Base-by-base conservation (phyloP, 1,140 invertebrate species). In the Tyrophagus putrescentiae region DNA sequence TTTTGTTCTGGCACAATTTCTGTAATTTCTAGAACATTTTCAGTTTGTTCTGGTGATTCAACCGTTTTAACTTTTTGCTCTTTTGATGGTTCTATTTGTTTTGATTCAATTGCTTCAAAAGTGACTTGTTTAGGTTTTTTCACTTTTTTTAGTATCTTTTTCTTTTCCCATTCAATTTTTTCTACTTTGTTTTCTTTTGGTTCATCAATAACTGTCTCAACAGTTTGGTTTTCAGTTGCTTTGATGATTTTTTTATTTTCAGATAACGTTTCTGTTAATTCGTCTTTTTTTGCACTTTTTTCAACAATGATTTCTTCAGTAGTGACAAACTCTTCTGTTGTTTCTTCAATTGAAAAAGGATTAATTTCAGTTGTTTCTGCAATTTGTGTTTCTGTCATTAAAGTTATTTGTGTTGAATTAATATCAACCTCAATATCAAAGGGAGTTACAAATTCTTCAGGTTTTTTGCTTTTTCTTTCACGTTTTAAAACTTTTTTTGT, bases 401-500 rank as follows among this genome's bases (percentile, higher is more conserved):
- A n/a, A n/a, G n/a, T n/a, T n/a, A n/a, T n/a, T n/a, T n/a, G n/a
- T n/a, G n/a, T n/a, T n/a, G n/a, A n/a, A n/a, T n/a, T n/a, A n/a
- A n/a, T 29, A 29, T 28, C 29, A 18, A 48, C 13, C 21, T 31
- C 28, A 3, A 34, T 33, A 52, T 60, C 59, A 3, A 60, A 28
- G n/a, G 44, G 44, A 13, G 27, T 36, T 27, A 41, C 29, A 32
- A 21, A 41, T 62, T 61, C 58, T 11, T 25, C 11, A 9, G 57
- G 48, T 3, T 21, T 36, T 34, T 62, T 62, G 29, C 36, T 32
- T n/a, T 62, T 54, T 13, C 61, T 31, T 42, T 57, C 29, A 28
- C 54, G 39, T 7, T 32, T 54, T 21, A 27, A 23, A 6, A 60
- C 4, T 13, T 27, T 21, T 62, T 62, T 64, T 0, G 72, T 67